Evolutionary conservation across 1,140 invertebrate genomes (phyloP).

Genomic region (Plectus sambesii): DNA sequence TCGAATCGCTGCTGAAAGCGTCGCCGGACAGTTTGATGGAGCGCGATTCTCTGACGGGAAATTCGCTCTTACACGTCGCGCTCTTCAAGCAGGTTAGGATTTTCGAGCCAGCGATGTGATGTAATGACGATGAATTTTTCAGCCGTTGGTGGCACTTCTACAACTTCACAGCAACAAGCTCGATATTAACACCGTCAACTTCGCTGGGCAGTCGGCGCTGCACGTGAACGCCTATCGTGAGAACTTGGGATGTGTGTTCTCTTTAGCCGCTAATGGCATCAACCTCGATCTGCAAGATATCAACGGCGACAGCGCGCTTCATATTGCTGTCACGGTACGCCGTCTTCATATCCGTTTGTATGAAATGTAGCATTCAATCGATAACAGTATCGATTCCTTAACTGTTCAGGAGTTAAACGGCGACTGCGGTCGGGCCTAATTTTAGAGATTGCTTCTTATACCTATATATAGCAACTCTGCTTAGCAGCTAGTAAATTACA

Average conservation of each 20-base stretch:
- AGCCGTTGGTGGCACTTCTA: slow-evolving; percentile 34
- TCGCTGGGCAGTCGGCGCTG: slow-evolving; percentile 39
- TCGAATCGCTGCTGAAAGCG: slow-evolving; percentile 33
- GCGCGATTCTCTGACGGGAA: slow-evolving; percentile 35
- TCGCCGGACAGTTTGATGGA: slow-evolving; percentile 33
- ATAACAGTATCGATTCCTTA: no score
- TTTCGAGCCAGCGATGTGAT: no score
- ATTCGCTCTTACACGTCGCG: slow-evolving; percentile 39
- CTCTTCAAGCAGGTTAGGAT: slow-evolving; percentile 34
- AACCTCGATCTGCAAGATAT: slow-evolving; percentile 28
- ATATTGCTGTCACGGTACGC: slow-evolving; percentile 37
- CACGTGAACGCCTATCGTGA: slow-evolving; percentile 31
- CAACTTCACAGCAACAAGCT: slow-evolving; percentile 31
- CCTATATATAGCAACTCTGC: no score
- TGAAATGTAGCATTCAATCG: no score
- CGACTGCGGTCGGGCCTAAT: no score
- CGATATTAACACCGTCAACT: slow-evolving; percentile 39
- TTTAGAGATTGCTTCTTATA: no score
- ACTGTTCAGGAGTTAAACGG: no score
- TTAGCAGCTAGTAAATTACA: no score
- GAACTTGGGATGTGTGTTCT: no score
- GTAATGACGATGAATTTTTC: no score
- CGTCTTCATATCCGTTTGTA: slow-evolving; percentile 46
- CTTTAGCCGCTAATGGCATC: no score
- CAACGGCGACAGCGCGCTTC: slow-evolving; percentile 37